Conservation (phyloP, 1,140 invertebrate species). For the Polypedilum vanderplanki region DNA sequence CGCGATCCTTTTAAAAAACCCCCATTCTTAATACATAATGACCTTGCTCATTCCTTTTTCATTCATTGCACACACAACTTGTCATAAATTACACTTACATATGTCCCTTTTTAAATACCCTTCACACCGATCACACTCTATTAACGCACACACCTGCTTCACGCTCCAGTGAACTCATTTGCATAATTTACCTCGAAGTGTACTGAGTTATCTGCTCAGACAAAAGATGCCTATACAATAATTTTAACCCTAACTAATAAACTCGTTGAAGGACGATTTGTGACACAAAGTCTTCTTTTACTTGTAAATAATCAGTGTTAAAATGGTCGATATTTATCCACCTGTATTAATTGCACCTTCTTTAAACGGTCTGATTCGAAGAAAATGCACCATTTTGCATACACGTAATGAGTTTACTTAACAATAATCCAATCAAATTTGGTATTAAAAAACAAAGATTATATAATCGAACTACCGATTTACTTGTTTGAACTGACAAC, state of each 20-base stretch:
- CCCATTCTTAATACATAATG: no score
- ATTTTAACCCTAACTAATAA: conserved; percentile 81
- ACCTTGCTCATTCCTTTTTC: no score
- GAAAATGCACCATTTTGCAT: conserved; percentile 75
- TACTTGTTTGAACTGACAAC: conserved; percentile 75
- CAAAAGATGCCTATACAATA: conserved; percentile 77
- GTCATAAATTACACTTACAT: no score
- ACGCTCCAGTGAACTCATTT: no score
- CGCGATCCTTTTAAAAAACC: no score
- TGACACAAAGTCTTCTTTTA: conserved; percentile 83
- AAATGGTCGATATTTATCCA: conserved; percentile 70
- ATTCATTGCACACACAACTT: no score
- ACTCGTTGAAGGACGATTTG: conserved; percentile 77
- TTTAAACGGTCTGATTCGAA: conserved; percentile 63
- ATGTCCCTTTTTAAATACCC: no score
- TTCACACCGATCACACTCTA: no score
- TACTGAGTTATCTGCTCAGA: no score
- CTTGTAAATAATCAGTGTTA: conserved; percentile 77
- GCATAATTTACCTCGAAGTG: no score
- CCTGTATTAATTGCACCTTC: conserved; percentile 62
- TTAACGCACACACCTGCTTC: no score
- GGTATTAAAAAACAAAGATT: conserved; percentile 49
- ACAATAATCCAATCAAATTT: conserved; percentile 79
- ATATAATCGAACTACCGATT: conserved; percentile 41
- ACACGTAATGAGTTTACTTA: conserved; percentile 72